Evolutionary conservation across 1,140 invertebrate species (phyloP).

Genomic region (Aphaenogaster rudis): DNA sequence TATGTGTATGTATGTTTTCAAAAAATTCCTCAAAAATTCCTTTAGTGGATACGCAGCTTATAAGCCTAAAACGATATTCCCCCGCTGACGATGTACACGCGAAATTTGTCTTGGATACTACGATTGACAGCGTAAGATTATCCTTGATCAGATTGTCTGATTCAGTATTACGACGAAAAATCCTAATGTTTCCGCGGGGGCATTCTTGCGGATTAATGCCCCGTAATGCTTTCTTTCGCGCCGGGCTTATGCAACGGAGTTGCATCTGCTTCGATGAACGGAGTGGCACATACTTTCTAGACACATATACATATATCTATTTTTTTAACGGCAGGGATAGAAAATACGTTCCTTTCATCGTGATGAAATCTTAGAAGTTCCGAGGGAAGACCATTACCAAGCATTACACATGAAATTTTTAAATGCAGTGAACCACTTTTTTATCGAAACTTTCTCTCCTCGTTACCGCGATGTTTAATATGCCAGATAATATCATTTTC

Average conservation of each 20-base stretch:
- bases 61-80: too few relatives aligned
- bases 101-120: slow-evolving; percentile 1
- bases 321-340: background rate
- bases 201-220: slow-evolving; percentile 59
- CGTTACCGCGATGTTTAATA: background rate
- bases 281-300: slow-evolving; percentile 62
- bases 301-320: slow-evolving; percentile 1
- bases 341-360: slow-evolving; percentile 16
- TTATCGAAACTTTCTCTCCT: slow-evolving; percentile 4
- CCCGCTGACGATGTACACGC: too few relatives aligned
- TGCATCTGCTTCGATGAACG: slow-evolving; percentile 58
- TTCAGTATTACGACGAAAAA: background rate
- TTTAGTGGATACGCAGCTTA: too few relatives aligned
- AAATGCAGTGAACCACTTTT: background rate
- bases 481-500: background rate
- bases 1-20: too few relatives aligned
- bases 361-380: slow-evolving; percentile 13
- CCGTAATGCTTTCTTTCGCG: slow-evolving; percentile 62
- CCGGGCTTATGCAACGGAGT: slow-evolving; percentile 59
- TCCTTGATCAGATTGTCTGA: background rate
- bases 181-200: background rate
- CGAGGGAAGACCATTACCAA: background rate
- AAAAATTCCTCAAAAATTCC: too few relatives aligned
- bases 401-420: slow-evolving; percentile 6
- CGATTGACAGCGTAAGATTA: slow-evolving; percentile 5